Evolutionary conservation across 2,797 vertebrate genomes (phyloP).

Genomic region (Cyclura pinguis): DNA sequence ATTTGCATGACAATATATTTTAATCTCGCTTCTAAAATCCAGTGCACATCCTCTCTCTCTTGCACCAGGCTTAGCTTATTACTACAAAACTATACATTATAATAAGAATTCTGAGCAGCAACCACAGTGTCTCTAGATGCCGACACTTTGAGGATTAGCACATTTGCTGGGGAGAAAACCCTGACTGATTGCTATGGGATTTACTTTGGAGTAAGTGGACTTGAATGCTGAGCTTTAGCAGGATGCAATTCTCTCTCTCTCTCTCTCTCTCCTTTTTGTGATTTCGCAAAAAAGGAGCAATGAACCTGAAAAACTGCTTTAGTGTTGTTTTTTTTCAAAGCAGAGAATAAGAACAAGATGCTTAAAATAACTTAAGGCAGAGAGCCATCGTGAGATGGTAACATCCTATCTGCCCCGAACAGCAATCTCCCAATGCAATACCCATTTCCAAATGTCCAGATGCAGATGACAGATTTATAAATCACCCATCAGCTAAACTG

Average conservation of each 20-base stretch:
- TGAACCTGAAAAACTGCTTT: background rate
- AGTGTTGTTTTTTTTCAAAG: no score
- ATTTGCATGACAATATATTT: slow-evolving; percentile 59
- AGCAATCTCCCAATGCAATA: no score
- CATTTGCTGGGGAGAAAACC: background rate
- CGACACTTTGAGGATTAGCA: background rate
- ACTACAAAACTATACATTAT: slow-evolving; percentile 24
- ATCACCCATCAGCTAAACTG: background rate
- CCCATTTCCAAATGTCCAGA: background rate
- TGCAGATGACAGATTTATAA: background rate
- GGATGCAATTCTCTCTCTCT: background rate
- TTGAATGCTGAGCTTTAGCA: no score
- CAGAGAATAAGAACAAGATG: background rate
- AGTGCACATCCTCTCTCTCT: slow-evolving; percentile 38
- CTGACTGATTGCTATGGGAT: background rate
- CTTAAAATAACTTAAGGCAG: background rate
- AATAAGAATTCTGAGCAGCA: slow-evolving; percentile 3
- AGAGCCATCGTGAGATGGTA: no score
- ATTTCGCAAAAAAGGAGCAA: background rate
- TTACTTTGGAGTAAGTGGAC: background rate
- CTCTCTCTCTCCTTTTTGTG: no score
- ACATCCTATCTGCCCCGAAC: background rate
- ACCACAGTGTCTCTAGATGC: background rate
- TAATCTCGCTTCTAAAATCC: slow-evolving; percentile 39
- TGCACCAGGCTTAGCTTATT: slow-evolving; percentile 31